These are phyloP conservation scores for Ochropacha duplaris DNA, from an alignment of 2,888 invertebrate genomes.

Conservation along the genomic window DNA sequence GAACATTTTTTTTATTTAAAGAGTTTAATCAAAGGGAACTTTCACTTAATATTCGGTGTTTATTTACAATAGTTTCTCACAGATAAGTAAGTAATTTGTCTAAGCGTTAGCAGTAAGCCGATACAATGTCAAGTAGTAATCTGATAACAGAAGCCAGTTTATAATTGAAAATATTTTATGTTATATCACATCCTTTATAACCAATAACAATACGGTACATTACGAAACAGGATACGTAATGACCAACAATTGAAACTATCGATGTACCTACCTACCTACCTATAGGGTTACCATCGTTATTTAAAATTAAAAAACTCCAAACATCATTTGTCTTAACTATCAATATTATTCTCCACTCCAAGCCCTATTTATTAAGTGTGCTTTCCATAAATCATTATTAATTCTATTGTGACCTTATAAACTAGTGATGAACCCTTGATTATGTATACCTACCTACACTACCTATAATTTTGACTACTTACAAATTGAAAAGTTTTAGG, in stretches of 20 bases:
- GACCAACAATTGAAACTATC: slow-evolving; percentile 60
- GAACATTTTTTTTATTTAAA: no score
- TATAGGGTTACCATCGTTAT: slow-evolving; percentile 8
- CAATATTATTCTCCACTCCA: no score
- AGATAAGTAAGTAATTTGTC: background rate
- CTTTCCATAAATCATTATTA: no score
- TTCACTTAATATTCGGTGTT: background rate
- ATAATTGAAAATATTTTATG: slow-evolving; percentile 37
- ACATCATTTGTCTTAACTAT: no score
- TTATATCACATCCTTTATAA: slow-evolving; percentile 41
- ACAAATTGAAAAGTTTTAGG: no score
- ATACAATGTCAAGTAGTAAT: slow-evolving; percentile 21
- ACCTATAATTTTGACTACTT: no score
- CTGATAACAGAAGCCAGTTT: slow-evolving; percentile 35
- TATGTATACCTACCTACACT: no score
- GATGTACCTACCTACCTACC: slow-evolving; percentile 45
- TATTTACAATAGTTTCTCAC: background rate
- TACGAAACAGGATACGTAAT: slow-evolving; percentile 61
- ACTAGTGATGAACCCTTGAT: background rate
- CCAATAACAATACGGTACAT: slow-evolving; percentile 36
- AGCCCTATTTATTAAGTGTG: background rate
- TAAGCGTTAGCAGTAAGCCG: background rate
- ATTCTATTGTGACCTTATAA: background rate
- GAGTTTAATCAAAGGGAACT: no score
- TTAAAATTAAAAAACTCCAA: background rate